Percentiles rank a stretch among this genome's conserved stretches.
Conservation (phyloP, 2,113 vertebrate species). For the Propithecus coquereli region DNA sequence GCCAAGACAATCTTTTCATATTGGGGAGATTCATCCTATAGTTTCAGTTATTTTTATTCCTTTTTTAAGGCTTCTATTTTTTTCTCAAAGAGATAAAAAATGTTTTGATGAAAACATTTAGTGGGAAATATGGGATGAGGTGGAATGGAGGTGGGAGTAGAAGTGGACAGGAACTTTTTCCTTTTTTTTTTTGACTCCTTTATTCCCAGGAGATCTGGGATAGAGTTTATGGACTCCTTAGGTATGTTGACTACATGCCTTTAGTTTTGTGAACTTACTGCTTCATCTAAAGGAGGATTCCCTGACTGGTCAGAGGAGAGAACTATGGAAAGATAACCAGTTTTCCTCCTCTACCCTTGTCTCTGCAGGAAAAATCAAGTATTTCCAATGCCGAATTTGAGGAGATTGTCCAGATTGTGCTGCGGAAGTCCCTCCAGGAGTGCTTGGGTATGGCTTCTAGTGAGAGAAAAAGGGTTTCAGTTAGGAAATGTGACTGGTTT, state of each 20-base stretch:
- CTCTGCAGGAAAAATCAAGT: slow-evolving; percentile 57
- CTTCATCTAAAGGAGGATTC: background rate
- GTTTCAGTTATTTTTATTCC: background rate
- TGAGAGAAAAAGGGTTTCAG: background rate
- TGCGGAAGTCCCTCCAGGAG: slow-evolving; percentile 71
- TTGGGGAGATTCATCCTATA: background rate
- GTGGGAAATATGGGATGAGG: background rate
- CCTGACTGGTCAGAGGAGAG: slow-evolving; percentile 4
- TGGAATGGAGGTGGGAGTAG: background rate
- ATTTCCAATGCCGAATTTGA: slow-evolving; percentile 72
- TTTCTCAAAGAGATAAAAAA: background rate
- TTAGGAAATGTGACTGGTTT: background rate
- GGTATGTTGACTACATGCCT: background rate
- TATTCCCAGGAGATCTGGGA: background rate
- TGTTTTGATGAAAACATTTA: slow-evolving; percentile 41
- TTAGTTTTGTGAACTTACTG: background rate
- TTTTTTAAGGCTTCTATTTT: background rate
- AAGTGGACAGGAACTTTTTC: background rate
- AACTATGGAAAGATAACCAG: background rate
- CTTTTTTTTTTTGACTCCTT: background rate
- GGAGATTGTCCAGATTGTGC: slow-evolving; percentile 74
- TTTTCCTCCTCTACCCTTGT: background rate
- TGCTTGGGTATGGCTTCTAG: slow-evolving; percentile 58
- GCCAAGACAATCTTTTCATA: background rate
- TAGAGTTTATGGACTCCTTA: background rate